Evolutionary conservation across 2,797 vertebrate genomes (phyloP), one percentile per base, ranked within the genome.

Genomic region (Lycodopsis pacificus): DNA sequence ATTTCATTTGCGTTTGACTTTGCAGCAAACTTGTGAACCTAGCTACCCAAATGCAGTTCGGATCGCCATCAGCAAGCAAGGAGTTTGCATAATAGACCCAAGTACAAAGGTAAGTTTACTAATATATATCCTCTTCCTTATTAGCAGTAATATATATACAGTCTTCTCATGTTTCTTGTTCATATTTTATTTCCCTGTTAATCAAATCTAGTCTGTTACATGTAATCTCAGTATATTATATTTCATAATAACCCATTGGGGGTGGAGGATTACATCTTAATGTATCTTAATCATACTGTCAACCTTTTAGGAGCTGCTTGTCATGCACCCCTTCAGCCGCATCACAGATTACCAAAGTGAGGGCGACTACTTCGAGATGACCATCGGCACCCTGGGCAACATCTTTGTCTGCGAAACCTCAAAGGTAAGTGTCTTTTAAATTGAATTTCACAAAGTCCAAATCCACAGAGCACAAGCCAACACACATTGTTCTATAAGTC

Each of bases 1-100:
- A 69, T 66, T 73, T 64, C 1, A n/a, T 71, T 65, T 81, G 78
- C 3, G 15, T 73, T 67, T 79, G 73, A 15, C 46, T 85, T 87
- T 76, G 64, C 92, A 99, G 98, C 98, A 99, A 99, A 96, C 95
- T 1, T 98, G 96, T 0, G 97, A 99, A 36, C 88, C 95, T n/a
- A 94, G 80, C 76, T 97, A 97, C 81, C 97, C 98, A 0, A 93
- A 89, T 20, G 85, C 86, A 61, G 65, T 99, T 63, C 82, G 93
- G 86, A 95, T 99, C 10, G 95, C 94, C 71, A 96, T 99, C 95
- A 98, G 96, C 95, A 97, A 96, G 76, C 95, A 96, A 42, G 97
- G 97, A 20, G 93, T 99, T 51, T 95, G 88, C n/a, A 71, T 99
- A 25, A 96, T 97, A 78, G 92, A 99, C 88, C 96, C 95, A 53